Evolutionary conservation across 2,888 invertebrate genomes (phyloP).

Genomic region (Chloromyia formosa): DNA sequence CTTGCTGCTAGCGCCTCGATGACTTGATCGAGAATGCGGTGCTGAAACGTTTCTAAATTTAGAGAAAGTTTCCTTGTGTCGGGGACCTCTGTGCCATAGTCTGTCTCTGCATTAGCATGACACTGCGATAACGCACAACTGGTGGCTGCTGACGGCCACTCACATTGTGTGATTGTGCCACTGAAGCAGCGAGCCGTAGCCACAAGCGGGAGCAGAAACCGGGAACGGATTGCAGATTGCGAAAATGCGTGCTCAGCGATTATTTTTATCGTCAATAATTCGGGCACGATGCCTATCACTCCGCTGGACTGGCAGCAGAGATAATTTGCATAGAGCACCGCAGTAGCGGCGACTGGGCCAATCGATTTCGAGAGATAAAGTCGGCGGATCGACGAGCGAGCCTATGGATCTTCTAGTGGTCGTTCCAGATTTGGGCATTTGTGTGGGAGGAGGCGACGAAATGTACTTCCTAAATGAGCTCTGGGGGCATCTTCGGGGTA

Average conservation of each 20-base stretch:
- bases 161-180: too few species aligned
- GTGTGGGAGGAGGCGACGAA: constrained; percentile 20
- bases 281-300: constrained; percentile 5
- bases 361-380: neutral
- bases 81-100: neutral
- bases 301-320: neutral
- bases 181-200: too few species aligned
- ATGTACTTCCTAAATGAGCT: constrained; percentile 4
- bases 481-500: neutral
- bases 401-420: neutral
- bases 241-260: constrained; percentile 8
- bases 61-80: constrained; percentile 29
- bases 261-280: constrained; percentile 28
- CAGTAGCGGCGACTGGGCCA: neutral
- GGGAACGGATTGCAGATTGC: constrained; percentile 2
- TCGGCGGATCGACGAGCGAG: neutral
- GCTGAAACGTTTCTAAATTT: constrained; percentile 38
- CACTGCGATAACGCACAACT: constrained; percentile 6
- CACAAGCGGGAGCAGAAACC: constrained; percentile 21
- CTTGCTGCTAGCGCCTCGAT: constrained; percentile 7
- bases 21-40: constrained; percentile 23
- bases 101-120: constrained; percentile 21
- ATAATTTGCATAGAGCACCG: too few species aligned
- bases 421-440: constrained; percentile 17
- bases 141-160: neutral